Percentiles rank a stretch among this genome's conserved stretches.
These are phyloP conservation scores for Erebia palarica DNA, from an alignment of 2,888 invertebrate species.

Conservation along the genomic window DNA sequence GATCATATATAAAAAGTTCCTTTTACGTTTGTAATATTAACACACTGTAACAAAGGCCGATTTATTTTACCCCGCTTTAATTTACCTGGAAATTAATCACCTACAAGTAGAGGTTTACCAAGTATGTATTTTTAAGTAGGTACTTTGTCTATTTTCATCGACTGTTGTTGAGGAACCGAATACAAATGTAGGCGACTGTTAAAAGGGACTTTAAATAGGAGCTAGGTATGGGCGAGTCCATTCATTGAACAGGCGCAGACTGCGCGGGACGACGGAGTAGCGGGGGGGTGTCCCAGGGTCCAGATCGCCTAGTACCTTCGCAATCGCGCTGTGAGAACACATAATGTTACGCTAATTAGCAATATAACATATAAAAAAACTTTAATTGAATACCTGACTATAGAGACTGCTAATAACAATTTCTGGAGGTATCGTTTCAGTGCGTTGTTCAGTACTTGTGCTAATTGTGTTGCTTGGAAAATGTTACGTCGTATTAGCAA, in stretches of 20 bases:
- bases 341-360: conserved; percentile 32
- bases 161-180: conserved; percentile 64
- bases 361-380: conserved; percentile 14
- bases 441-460: conserved; percentile 20
- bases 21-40: too few species aligned
- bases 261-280: conserved; percentile 60
- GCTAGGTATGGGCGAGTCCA: conserved; percentile 62
- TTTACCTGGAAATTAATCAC: background rate
- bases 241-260: conserved; percentile 74
- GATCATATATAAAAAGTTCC: too few species aligned
- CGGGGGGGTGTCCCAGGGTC: conserved; percentile 49
- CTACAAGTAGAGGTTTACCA: conserved; percentile 41
- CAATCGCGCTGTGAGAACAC: conserved; percentile 51
- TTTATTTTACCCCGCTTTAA: too few species aligned
- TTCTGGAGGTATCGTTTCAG: background rate
- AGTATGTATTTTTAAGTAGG: conserved; percentile 33
- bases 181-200: conserved; percentile 63
- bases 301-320: conserved; percentile 66
- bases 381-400: background rate
- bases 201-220: conserved; percentile 60
- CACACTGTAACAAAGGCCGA: too few species aligned
- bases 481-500: conserved; percentile 16
- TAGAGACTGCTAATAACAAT: background rate
- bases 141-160: conserved; percentile 65
- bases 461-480: conserved; percentile 9